These are phyloP conservation scores for Anguilla rostrata DNA, from an alignment of 2,113 vertebrate species.

Conservation along the genomic window DNA sequence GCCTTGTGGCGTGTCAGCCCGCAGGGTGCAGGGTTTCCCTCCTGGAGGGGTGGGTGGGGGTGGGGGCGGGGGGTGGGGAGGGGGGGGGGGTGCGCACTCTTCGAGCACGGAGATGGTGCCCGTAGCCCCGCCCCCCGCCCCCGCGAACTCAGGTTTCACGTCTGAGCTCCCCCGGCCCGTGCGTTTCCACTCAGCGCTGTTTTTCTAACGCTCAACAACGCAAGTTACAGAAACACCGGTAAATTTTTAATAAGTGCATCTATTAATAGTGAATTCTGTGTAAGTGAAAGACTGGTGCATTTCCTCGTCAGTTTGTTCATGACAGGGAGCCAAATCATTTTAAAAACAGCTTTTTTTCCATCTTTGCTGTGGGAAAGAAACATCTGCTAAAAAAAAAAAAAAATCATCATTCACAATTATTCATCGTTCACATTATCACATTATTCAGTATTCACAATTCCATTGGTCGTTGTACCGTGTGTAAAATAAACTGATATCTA, in stretches of 20 bases:
- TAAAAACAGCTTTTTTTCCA: neutral
- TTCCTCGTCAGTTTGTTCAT: neutral
- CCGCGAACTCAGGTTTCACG: neutral
- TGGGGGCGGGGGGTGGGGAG: neutral
- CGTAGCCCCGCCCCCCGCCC: neutral
- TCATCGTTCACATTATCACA: neutral
- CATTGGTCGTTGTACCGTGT: neutral
- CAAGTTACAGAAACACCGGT: constrained; percentile 12
- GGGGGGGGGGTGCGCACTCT: constrained; percentile 17
- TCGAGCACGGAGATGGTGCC: neutral
- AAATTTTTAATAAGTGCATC: neutral
- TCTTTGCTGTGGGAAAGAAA: neutral
- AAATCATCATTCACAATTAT: neutral
- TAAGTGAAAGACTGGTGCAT: neutral
- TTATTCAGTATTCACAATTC: neutral
- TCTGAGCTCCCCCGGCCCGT: neutral
- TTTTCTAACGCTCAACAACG: neutral
- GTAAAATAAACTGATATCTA: neutral
- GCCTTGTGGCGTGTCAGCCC: constrained; percentile 15
- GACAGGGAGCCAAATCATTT: neutral
- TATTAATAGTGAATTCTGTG: constrained; percentile 2
- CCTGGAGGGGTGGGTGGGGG: constrained; percentile 48
- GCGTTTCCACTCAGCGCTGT: constrained; percentile 16
- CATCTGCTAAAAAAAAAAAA: neutral
- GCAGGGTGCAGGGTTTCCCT: constrained; percentile 57